Evolutionary conservation across 2,888 invertebrate species (phyloP).

Genomic region (Pyrochroa serraticornis): DNA sequence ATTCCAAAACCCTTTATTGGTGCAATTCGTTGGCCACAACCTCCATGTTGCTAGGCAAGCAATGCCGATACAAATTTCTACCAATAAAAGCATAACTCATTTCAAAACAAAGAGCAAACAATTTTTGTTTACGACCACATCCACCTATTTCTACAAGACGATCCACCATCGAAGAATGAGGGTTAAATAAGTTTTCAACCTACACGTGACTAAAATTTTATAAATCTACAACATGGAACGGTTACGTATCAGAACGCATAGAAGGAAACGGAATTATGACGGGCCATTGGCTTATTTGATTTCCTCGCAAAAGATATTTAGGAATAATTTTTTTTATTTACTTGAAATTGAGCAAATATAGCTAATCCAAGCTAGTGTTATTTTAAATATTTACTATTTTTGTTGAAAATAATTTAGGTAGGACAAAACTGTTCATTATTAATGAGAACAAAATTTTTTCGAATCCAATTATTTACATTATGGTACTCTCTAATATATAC

Average conservation of each 20-base stretch:
- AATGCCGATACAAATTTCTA: neutral
- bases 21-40: slow-evolving; percentile 2
- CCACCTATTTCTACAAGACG: neutral
- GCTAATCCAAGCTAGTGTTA: too few relatives aligned
- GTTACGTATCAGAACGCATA: slow-evolving; percentile 15
- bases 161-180: neutral
- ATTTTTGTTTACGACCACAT: slow-evolving; percentile 1
- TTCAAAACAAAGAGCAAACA: neutral
- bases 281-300: slow-evolving; percentile 19
- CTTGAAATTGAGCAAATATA: neutral
- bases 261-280: slow-evolving; percentile 22
- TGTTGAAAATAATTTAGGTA: too few relatives aligned
- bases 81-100: neutral
- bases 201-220: slow-evolving; percentile 9
- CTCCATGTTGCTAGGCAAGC: slow-evolving; percentile 1
- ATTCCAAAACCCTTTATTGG: slow-evolving; percentile 15
- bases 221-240: slow-evolving; percentile 19
- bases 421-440: too few relatives aligned
- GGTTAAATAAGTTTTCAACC: slow-evolving; percentile 13
- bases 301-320: slow-evolving; percentile 14
- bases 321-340: slow-evolving; percentile 6
- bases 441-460: too few relatives aligned
- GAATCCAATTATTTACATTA: too few relatives aligned
- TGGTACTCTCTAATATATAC: too few relatives aligned
- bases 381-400: too few relatives aligned